Evolutionary conservation across 1,140 invertebrate genomes (phyloP), one percentile per base, ranked within the genome.

Genomic region (Cepaea nemoralis): DNA sequence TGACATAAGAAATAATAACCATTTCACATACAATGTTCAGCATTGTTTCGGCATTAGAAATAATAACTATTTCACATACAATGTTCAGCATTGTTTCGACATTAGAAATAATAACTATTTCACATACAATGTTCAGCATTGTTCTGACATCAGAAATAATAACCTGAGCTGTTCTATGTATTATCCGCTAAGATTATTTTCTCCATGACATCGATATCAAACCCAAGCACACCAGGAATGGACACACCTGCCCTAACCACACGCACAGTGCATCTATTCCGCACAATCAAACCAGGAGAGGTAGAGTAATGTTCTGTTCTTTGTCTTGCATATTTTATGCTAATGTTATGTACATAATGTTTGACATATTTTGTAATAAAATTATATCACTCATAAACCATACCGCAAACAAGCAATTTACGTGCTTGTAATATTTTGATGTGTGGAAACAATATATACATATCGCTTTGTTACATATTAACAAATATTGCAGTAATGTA

Each of bases 291-390:
- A 55, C 5, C 50, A 55, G 50, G 50, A 55, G 50, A 55, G 50
- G 50, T 55, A 55, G 50, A 55, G n/a, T n/a, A n/a, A n/a, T n/a
- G n/a, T 55, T 55, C 50, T 55, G 50, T 55, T 55, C 22, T 55
- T 1, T 55, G 50, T 55, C 16, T 55, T 22, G 22, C 50, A 55
- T 55, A 55, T 22, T 22, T 22, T 55, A 55, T 55, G 50, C 50
- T 22, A 19, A 8, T 10, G 19, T 55, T 14, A 14, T 22, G 22
- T 55, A 55, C 50, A 55, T 55, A 55, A 3, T 55, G n/a, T n/a
- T n/a, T n/a, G n/a, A n/a, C n/a, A n/a, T n/a, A n/a, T n/a, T n/a
- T n/a, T n/a, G n/a, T 19, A 22, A 22, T 14, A 3, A 55, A 55
- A 14, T 8, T 19, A 2, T 24, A 22, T 3, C 50, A 55, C 50